Evolutionary conservation across 2,888 invertebrate genomes (phyloP), one percentile per base, ranked within the genome.

Genomic region (Pemphredon lugubris): DNA sequence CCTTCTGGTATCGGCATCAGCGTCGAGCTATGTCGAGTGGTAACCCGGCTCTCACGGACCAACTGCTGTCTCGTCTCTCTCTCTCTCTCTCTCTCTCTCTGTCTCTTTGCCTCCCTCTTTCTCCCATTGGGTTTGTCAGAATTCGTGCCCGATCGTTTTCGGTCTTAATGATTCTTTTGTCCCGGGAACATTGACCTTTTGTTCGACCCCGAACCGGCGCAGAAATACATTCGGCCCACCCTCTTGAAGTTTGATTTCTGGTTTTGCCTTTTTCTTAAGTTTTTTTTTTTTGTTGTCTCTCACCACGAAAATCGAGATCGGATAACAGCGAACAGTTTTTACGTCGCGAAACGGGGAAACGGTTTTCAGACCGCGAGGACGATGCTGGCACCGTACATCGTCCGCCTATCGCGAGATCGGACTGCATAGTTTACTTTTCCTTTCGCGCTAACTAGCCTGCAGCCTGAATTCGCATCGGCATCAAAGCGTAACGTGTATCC

Each of bases 21-120:
- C 86, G 84, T 80, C 84, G 83, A 86, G 87, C 83, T 85, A 87
- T 87, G 86, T 87, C 87, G 86, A 87, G 87, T 86, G 86, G 73
- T 77, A 60, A 63, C 54, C 57, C 21, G 37, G 71, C 74, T 76
- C 82, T 82, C 81, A 73, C 80, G 79, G 70, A 73, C 71, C 69
- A 75, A 66, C 53, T 55, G 61, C 59, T 79, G 50, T 73, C 60
- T 71, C 73, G 39, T 50, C 48, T 48, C 51, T 44, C 53, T 47
- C 45, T 50, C 57, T 44, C 48, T 45, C 61, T 9, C 13, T 37
- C 44, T 32, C 26, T 21, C 13, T 58, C 47, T 40, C 57, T 50
- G 51, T 50, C 48, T 23, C 34, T 20, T 9, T 37, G n/a, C 14
- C 21, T 42, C 51, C 14, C 14, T 30, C 44, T 21, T 34, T 40